Base-by-base conservation (phyloP, 2,888 invertebrate species). In the Cerastis leucographa region DNA sequence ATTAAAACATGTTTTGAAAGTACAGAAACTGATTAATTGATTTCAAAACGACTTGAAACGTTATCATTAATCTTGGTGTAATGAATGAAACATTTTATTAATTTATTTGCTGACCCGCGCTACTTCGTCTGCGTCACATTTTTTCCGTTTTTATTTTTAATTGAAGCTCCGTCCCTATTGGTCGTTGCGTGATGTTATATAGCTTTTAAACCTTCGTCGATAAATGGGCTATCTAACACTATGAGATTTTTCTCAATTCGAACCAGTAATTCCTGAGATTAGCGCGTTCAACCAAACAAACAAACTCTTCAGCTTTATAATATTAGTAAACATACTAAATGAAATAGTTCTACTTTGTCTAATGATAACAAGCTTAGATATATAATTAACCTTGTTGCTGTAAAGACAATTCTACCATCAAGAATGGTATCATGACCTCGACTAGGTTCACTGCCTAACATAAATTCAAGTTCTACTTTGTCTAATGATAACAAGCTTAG, bases 1-100 rank as follows among this genome's bases (percentile, higher is more conserved):
- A 64, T 64, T 80, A 1, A 29, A 22, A 78, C 78, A 73, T 64
- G 44, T 80, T 46, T 46, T 42, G 80, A 67, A 82, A 65, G 51
- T 80, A 59, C 3, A 35, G 66, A 0, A 59, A 54, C 17, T 66
- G 59, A 76, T 82, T 35, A 69, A 82, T 83, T 59, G 69, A 54
- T 66, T 82, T 76, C 59, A 69, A 82, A 82, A 59, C 14, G 59
- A 29, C 8, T 56, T 46, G n/a, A 46, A 46, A 22, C 11, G 14
- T n/a, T 49, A 76, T 82, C 68, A 65, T 80, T 65, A 56, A 81
- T 80, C 64, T 40, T 25, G 68, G 51, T 61, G 5, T 14, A 22
- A 22, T 70, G 46, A 74, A 67, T 42, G 19, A 73, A 56, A 73
- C 54, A 2, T 49, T 80, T 80, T 54, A 77, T 78, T 78, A 8